Evolutionary conservation across 2,888 invertebrate genomes (phyloP).

Genomic region (Pachycephus smyrnensis): DNA sequence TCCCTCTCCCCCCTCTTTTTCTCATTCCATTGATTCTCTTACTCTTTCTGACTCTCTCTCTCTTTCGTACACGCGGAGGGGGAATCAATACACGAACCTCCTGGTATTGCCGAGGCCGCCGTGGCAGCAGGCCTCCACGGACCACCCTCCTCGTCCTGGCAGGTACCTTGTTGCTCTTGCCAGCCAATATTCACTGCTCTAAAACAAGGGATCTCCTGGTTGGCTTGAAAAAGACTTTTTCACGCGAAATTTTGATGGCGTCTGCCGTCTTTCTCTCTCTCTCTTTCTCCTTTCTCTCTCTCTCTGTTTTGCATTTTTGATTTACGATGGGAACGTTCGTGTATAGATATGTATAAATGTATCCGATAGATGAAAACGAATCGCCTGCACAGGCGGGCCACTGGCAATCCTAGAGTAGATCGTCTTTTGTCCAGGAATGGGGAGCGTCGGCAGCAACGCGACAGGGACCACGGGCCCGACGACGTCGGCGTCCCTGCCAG

Average conservation of each 20-base stretch:
- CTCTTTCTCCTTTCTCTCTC: no score
- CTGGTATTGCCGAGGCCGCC: constrained; percentile 55
- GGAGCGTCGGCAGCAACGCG: constrained; percentile 56
- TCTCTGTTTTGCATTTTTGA: not conserved
- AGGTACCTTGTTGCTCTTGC: not conserved
- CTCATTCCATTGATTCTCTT: not conserved
- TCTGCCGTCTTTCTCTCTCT: not conserved
- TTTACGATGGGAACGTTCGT: not conserved
- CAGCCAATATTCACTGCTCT: not conserved
- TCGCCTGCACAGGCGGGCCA: not conserved
- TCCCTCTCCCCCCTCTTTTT: not conserved
- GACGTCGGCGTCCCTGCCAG: constrained; percentile 69
- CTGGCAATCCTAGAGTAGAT: not conserved
- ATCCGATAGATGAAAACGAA: not conserved
- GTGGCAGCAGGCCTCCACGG: constrained; percentile 58
- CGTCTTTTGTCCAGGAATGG: constrained; percentile 51
- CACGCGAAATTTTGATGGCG: not conserved
- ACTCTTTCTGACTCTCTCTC: not conserved
- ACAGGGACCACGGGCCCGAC: constrained; percentile 69
- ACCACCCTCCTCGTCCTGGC: not conserved
- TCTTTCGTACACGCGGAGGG: constrained; percentile 25
- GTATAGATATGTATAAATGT: not conserved
- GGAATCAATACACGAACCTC: constrained; percentile 46
- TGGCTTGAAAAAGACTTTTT: not conserved
- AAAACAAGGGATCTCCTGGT: not conserved